Evolutionary conservation across 1,140 invertebrate genomes (phyloP).

Genomic region (Anthonomus grandis): DNA sequence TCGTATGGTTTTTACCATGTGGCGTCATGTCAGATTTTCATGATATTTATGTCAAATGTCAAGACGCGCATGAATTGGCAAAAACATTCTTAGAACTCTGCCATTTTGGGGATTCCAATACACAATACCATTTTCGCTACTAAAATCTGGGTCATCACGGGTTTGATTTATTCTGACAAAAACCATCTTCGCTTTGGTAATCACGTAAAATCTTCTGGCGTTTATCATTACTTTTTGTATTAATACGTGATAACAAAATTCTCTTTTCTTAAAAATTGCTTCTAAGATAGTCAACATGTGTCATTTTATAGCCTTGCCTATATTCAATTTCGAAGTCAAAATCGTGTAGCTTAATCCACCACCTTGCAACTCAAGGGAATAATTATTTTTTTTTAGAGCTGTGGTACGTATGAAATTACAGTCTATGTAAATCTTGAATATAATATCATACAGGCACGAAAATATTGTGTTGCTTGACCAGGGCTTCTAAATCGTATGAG

Average conservation of each 20-base stretch:
- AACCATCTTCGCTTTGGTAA: too few species aligned
- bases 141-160: too few species aligned
- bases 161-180: neutral
- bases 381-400: conserved; percentile 8
- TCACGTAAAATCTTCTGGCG: too few species aligned
- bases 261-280: neutral
- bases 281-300: conserved; percentile 24
- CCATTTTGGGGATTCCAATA: too few species aligned
- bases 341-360: conserved; percentile 8
- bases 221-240: neutral
- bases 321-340: neutral
- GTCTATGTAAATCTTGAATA: neutral
- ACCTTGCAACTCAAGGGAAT: conserved; percentile 6
- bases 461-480: conserved; percentile 1
- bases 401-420: conserved; percentile 8
- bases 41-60: conserved; percentile 1
- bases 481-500: conserved; percentile 10
- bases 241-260: neutral
- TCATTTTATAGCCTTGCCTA: conserved; percentile 25
- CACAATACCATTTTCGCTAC: too few species aligned
- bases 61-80: neutral
- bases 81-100: neutral
- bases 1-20: conserved; percentile 3
- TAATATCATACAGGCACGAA: conserved; percentile 2
- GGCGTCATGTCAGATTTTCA: neutral